phyloP scores from a whole-genome alignment of 2,888 invertebrate genomes.

The Hemithea aestivaria region DNA sequence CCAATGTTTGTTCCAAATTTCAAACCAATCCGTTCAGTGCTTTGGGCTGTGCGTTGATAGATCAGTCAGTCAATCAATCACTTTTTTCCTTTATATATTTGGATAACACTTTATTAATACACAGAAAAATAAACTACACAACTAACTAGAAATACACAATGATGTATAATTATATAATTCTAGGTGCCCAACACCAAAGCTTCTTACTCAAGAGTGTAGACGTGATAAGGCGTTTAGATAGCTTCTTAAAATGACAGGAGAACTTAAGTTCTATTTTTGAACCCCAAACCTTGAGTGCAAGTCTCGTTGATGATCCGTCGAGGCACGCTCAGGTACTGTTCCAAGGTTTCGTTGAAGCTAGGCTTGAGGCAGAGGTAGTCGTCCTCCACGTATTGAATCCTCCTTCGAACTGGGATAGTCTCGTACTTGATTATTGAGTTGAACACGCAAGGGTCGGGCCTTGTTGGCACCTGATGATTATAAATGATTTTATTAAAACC shows the following conservation, averaged over 20 bases:
- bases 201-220: too few species aligned
- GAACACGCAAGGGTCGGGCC: constrained; percentile 59
- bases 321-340: constrained; percentile 63
- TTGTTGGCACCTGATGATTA: constrained; percentile 39
- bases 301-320: constrained; percentile 51
- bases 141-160: too few species aligned
- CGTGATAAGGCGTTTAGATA: too few species aligned
- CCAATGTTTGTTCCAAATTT: too few species aligned
- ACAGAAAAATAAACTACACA: too few species aligned
- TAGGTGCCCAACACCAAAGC: too few species aligned
- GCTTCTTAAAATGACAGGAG: neutral
- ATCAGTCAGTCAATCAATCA: too few species aligned
- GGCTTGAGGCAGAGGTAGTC: constrained; percentile 60
- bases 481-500: neutral
- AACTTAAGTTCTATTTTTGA: constrained; percentile 23
- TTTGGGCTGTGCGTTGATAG: too few species aligned
- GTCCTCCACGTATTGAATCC: constrained; percentile 53
- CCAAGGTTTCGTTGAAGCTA: constrained; percentile 55
- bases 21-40: too few species aligned
- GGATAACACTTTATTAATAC: too few species aligned
- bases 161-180: too few species aligned
- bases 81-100: too few species aligned
- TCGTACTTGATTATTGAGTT: constrained; percentile 68
- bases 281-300: constrained; percentile 61
- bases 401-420: constrained; percentile 48